Evolutionary conservation across 2,888 invertebrate genomes (phyloP).

Genomic region (Stenodera caucasica): DNA sequence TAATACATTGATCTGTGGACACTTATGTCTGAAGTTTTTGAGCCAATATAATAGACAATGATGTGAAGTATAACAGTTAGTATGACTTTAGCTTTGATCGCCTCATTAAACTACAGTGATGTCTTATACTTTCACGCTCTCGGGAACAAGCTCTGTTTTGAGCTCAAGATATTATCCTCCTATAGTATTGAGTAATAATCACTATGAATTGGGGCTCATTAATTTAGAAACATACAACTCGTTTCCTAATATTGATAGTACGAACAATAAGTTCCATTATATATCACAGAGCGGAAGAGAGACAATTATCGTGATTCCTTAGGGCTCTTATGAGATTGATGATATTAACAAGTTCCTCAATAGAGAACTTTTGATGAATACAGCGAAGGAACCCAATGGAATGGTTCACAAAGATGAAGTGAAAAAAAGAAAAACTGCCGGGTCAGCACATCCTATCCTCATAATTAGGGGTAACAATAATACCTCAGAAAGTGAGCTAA

Average conservation of each 20-base stretch:
- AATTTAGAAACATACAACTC: constrained; percentile 34
- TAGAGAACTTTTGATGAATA: neutral
- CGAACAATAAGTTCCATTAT: constrained; percentile 9
- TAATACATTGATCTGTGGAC: constrained; percentile 17
- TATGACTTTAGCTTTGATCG: constrained; percentile 25
- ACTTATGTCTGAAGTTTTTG: constrained; percentile 20
- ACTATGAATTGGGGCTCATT: constrained; percentile 32
- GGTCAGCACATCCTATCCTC: neutral
- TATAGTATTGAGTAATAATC: constrained; percentile 21
- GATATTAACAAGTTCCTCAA: constrained; percentile 15
- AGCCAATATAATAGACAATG: constrained; percentile 21
- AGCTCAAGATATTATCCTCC: constrained; percentile 29
- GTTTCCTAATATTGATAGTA: constrained; percentile 26
- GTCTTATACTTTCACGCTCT: constrained; percentile 33
- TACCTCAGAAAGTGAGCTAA: neutral
- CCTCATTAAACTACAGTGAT: no score
- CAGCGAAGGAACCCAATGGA: neutral
- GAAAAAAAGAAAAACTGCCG: neutral
- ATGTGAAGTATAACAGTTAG: constrained; percentile 11
- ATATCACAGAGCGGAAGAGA: neutral
- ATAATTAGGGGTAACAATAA: neutral
- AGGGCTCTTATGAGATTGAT: constrained; percentile 21
- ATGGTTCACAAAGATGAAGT: neutral
- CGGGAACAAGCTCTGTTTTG: constrained; percentile 26
- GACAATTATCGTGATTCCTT: constrained; percentile 7